Conservation (phyloP, 2,113 vertebrate genomes). For the Rhombomys opimus region DNA sequence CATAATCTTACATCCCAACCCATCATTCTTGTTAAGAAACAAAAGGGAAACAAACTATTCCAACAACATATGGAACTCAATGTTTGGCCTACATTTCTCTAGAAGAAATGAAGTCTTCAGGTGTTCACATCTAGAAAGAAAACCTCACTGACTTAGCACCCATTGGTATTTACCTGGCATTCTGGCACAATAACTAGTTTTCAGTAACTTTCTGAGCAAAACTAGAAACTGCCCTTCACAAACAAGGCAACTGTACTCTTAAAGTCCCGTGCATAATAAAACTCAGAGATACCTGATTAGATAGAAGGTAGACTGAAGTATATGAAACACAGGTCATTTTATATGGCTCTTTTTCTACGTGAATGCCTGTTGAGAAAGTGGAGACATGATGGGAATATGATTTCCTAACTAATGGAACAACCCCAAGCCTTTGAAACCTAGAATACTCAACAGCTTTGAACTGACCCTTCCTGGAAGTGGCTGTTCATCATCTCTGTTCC, state of each 20-base stretch:
- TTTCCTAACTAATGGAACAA: not conserved
- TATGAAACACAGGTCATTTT: not conserved
- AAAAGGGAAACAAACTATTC: not conserved
- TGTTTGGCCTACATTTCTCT: not conserved
- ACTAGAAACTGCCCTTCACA: not conserved
- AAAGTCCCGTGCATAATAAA: not conserved
- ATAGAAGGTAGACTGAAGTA: not conserved
- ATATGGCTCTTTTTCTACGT: not conserved
- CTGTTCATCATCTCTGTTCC: not conserved
- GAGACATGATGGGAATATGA: not conserved
- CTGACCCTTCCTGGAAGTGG: not conserved
- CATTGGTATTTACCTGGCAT: not conserved
- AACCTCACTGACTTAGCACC: not conserved
- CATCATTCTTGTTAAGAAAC: not conserved
- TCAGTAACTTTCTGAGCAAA: conserved; percentile 7
- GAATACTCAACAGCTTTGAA: not conserved
- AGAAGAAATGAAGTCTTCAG: not conserved
- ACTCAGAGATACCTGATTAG: not conserved
- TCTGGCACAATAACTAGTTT: conserved; percentile 44
- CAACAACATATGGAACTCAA: not conserved
- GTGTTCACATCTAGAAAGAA: not conserved
- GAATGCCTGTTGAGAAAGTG: not conserved
- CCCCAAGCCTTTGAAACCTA: not conserved
- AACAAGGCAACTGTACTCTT: not conserved
- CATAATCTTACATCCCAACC: not conserved